phyloP scores from a whole-genome alignment of 1,140 invertebrate species.

The Bombus turneri region DNA sequence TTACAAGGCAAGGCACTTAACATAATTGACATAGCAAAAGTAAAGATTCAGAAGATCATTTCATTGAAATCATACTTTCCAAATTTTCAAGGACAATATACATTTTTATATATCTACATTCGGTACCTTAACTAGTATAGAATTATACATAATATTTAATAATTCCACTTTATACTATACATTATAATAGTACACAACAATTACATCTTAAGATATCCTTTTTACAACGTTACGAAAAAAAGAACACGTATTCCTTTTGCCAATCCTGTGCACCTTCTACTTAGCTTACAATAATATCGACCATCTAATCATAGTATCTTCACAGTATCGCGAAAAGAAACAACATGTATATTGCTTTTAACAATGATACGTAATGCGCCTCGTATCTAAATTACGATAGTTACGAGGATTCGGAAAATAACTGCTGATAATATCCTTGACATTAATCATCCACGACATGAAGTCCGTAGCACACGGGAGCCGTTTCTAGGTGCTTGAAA shows the following conservation, averaged over 20 bases:
- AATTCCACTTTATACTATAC: no score
- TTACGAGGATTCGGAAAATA: not conserved
- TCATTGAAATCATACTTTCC: not conserved
- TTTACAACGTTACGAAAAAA: no score
- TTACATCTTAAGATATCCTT: no score
- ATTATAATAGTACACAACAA: not conserved
- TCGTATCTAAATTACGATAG: not conserved
- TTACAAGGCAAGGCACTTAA: not conserved
- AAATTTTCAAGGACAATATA: not conserved
- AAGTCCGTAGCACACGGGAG: not conserved
- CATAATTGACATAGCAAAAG: not conserved
- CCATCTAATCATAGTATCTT: no score
- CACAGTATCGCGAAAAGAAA: not conserved
- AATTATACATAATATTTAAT: not conserved
- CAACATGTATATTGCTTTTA: not conserved
- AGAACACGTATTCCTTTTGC: no score
- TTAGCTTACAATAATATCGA: no score
- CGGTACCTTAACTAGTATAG: not conserved
- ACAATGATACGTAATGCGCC: not conserved
- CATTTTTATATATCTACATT: not conserved
- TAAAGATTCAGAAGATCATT: not conserved
- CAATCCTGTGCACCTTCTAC: no score
- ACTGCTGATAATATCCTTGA: not conserved
- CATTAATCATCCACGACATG: not conserved
- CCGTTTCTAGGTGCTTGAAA: conserved; percentile 9